Evolutionary conservation across 1,140 invertebrate genomes (phyloP).

Genomic region (Prorops nasuta): DNA sequence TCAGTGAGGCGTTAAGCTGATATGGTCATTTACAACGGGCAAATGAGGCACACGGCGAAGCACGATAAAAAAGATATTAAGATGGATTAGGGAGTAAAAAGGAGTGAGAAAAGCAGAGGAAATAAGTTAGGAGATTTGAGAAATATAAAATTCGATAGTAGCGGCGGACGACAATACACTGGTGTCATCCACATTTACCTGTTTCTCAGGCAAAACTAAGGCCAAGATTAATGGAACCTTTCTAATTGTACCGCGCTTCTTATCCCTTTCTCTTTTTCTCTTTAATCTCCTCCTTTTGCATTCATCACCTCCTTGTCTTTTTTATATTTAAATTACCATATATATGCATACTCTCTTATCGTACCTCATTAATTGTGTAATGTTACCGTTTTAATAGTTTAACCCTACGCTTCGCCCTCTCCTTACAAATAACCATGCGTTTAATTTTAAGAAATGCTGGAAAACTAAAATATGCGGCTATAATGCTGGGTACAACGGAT

Average conservation of each 20-base stretch:
- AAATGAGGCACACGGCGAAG: constrained; percentile 24
- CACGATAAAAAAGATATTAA: no score
- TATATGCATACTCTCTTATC: background rate
- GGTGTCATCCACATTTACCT: constrained; percentile 34
- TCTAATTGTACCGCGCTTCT: background rate
- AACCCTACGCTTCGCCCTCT: background rate
- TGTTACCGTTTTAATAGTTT: no score
- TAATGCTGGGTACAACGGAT: constrained; percentile 33
- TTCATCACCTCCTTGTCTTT: background rate
- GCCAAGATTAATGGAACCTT: constrained; percentile 33
- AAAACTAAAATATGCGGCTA: constrained; percentile 30
- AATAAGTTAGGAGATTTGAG: no score
- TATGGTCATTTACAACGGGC: constrained; percentile 22
- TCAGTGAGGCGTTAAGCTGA: constrained; percentile 22
- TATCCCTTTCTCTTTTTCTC: background rate
- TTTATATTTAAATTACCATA: background rate
- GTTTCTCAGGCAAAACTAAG: constrained; percentile 31
- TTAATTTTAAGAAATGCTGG: constrained; percentile 23
- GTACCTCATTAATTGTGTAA: no score
- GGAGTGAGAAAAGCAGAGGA: no score
- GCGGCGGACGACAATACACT: no score
- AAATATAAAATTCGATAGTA: no score
- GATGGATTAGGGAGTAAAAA: no score
- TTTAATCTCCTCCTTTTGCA: background rate
- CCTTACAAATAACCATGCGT: constrained; percentile 4